A percentile compares a stretch with the other conserved stretches of the same genome.
These are phyloP conservation scores for Hirtodrosophila duncani DNA, from an alignment of 2,888 invertebrate genomes.

Conservation along the genomic window DNA sequence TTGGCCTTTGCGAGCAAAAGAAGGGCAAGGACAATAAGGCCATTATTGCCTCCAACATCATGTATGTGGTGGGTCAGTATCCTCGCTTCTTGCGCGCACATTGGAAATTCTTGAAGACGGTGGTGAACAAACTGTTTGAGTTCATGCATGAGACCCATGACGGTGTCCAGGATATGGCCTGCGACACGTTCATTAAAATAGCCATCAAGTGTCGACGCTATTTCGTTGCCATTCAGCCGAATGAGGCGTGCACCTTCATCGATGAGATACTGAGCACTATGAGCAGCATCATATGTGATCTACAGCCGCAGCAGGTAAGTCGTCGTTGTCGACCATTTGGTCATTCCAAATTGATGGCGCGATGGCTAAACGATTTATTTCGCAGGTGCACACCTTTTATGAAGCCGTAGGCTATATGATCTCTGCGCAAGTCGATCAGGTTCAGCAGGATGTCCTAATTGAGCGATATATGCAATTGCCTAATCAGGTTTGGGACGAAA, in stretches of 20 bases:
- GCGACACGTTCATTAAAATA: constrained; percentile 99
- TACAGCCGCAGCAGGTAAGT: constrained; percentile 95
- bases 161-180: constrained; percentile 99
- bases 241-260: constrained; percentile 98
- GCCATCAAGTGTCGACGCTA: constrained; percentile 98
- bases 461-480: constrained; percentile 98
- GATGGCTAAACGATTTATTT: neutral
- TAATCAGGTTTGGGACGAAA: constrained; percentile 98
- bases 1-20: constrained; percentile 98
- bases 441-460: constrained; percentile 94
- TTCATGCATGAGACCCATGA: constrained; percentile 99
- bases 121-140: constrained; percentile 99
- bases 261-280: constrained; percentile 98
- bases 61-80: constrained; percentile 99
- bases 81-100: constrained; percentile 98
- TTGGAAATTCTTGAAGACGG: constrained; percentile 99
- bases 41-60: constrained; percentile 99
- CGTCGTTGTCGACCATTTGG: rapidly evolving
- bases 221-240: constrained; percentile 97
- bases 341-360: too few species aligned
- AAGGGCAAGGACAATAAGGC: constrained; percentile 99
- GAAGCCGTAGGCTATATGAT: constrained; percentile 99
- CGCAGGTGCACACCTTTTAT: constrained; percentile 92
- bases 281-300: constrained; percentile 98
- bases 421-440: constrained; percentile 93